Conservation (phyloP, 2,113 vertebrate species). For the Orthonyx spaldingii region DNA sequence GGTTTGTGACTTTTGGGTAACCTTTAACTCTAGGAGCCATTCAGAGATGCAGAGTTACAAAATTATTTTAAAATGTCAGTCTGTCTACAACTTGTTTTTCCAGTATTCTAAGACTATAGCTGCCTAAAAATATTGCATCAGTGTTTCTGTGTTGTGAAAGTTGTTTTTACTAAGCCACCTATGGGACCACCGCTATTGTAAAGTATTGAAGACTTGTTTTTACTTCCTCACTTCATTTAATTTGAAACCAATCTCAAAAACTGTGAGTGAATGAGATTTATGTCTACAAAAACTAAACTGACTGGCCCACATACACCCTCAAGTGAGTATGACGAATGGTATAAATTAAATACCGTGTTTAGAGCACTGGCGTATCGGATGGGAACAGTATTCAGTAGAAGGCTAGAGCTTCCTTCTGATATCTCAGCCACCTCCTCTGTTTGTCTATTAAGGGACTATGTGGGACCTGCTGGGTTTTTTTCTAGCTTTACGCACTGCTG, state of each 20-base stretch:
- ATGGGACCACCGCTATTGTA: background rate
- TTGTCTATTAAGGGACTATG: rapidly evolving
- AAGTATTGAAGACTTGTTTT: background rate
- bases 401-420: rapidly evolving
- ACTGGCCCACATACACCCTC: background rate
- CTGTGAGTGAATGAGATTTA: background rate
- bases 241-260: background rate
- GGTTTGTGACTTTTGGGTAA: background rate
- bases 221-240: background rate
- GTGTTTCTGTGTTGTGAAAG: background rate
- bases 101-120: background rate
- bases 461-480: background rate
- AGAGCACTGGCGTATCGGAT: background rate
- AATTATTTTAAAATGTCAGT: background rate
- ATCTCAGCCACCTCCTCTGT: background rate
- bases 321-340: background rate
- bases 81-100: background rate
- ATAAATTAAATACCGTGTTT: background rate
- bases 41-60: background rate
- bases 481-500: background rate
- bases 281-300: background rate
- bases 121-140: background rate
- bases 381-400: background rate
- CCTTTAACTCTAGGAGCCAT: background rate
- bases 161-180: background rate